Percentiles rank a stretch among this genome's conserved stretches.
Evolutionary conservation across 2,113 vertebrate species (phyloP).

Genomic region (Forbesichthys agassizii): DNA sequence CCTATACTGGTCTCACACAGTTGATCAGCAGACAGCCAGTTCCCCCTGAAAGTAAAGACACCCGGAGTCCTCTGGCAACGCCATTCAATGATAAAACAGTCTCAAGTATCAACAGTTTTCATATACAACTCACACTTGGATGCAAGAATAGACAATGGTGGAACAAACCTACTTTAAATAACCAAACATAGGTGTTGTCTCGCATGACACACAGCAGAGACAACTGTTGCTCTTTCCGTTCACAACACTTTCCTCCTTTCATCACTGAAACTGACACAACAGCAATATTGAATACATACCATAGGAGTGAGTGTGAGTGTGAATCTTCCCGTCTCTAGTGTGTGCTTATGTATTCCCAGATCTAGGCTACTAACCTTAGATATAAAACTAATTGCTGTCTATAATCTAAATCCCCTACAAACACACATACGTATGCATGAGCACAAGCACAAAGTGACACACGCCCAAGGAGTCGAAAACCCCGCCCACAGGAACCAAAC

Average conservation of each 20-base stretch:
- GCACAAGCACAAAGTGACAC: constrained; percentile 9
- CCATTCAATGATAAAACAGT: too few species aligned
- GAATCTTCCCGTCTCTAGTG: constrained; percentile 34
- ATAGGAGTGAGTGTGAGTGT: constrained; percentile 49
- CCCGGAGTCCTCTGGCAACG: too few species aligned
- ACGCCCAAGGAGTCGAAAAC: constrained; percentile 42
- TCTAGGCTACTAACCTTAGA: constrained; percentile 14
- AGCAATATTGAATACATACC: constrained; percentile 63
- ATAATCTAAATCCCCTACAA: constrained; percentile 24
- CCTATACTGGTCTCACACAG: too few species aligned
- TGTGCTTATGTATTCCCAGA: constrained; percentile 17
- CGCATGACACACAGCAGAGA: too few species aligned
- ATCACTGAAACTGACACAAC: constrained; percentile 19
- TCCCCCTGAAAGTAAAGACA: too few species aligned
- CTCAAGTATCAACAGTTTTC: too few species aligned
- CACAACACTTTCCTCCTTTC: background rate
- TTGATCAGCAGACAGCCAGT: too few species aligned
- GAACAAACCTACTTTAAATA: too few species aligned
- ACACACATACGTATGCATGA: constrained; percentile 7
- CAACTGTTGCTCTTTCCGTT: too few species aligned
- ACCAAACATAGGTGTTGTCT: too few species aligned
- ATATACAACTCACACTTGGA: too few species aligned
- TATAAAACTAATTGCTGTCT: constrained; percentile 10
- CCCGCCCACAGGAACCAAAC: constrained; percentile 58
- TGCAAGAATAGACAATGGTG: too few species aligned